Evolutionary conservation across 2,113 vertebrate genomes (phyloP).

Genomic region (Syrrhaptes paradoxus): DNA sequence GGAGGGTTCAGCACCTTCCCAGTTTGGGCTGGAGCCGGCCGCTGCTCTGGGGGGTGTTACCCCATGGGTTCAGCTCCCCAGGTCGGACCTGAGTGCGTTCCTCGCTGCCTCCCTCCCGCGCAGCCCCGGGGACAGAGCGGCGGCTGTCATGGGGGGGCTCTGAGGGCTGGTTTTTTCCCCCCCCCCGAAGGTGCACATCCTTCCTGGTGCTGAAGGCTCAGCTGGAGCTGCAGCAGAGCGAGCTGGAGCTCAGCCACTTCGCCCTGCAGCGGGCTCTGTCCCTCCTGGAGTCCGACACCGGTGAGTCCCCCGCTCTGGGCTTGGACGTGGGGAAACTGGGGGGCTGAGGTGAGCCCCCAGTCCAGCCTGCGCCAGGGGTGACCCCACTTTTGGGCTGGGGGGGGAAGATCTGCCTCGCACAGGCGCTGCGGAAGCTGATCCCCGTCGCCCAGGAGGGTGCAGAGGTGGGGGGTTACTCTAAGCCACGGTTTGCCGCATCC

Average conservation of each 20-base stretch:
- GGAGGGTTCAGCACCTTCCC: background rate
- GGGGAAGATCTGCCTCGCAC: background rate
- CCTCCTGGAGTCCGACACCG: constrained; percentile 84
- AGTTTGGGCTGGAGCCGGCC: no score
- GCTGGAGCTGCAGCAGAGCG: constrained; percentile 83
- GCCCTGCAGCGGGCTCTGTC: constrained; percentile 84
- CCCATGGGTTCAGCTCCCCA: background rate
- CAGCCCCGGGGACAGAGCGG: accelerated
- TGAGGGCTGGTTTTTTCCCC: background rate
- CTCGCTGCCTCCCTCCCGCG: background rate
- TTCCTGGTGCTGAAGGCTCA: constrained; percentile 88
- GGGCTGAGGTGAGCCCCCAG: no score
- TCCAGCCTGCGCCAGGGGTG: no score
- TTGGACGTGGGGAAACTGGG: no score
- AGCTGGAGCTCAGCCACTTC: constrained; percentile 76
- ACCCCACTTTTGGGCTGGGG: no score
- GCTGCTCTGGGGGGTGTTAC: background rate
- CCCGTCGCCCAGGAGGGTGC: background rate
- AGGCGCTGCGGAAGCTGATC: background rate
- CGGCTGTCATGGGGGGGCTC: background rate
- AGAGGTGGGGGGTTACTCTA: background rate
- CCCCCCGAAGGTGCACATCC: constrained; percentile 79
- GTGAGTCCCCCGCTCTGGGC: constrained; percentile 56
- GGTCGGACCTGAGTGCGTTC: no score
- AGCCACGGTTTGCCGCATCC: accelerated